Conservation (phyloP, 2,113 vertebrate genomes). For the Chaenocephalus aceratus region DNA sequence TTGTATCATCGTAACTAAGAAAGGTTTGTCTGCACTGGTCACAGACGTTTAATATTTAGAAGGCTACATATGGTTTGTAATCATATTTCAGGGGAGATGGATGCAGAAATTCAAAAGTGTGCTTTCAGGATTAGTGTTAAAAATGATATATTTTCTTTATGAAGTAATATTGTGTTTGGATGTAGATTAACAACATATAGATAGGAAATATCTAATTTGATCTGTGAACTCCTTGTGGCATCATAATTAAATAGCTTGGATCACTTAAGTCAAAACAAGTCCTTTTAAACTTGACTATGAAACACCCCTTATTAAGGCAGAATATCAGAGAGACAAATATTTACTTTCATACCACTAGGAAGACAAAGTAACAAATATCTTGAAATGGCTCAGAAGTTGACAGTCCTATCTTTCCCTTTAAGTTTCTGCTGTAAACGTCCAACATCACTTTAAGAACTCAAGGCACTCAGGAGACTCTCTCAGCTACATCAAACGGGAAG, state of each 20-base stretch:
- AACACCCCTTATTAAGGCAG: constrained; percentile 61
- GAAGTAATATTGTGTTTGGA: constrained; percentile 17
- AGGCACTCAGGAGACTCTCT: constrained; percentile 75
- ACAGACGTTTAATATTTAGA: constrained; percentile 63
- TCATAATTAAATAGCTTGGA: constrained; percentile 36
- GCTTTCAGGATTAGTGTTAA: constrained; percentile 9
- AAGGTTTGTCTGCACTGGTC: constrained; percentile 59
- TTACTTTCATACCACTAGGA: constrained; percentile 50
- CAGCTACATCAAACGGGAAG: constrained; percentile 83
- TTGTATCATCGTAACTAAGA: constrained; percentile 59
- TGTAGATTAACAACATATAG: neutral
- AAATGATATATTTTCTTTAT: constrained; percentile 28
- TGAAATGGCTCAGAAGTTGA: constrained; percentile 63
- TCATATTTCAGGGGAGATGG: constrained; percentile 55
- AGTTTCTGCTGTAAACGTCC: constrained; percentile 70
- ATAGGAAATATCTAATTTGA: constrained; percentile 43
- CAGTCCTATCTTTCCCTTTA: constrained; percentile 68
- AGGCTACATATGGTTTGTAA: constrained; percentile 46
- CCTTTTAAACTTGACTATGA: constrained; percentile 44
- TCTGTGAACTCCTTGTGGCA: constrained; percentile 18
- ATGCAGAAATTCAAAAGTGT: constrained; percentile 32
- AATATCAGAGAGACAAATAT: constrained; percentile 60
- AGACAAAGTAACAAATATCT: constrained; percentile 64
- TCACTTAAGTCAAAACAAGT: constrained; percentile 43
- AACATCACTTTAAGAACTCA: constrained; percentile 73